Evolutionary conservation across 2,888 invertebrate species (phyloP), one percentile per base, ranked within the genome.

Genomic region (Coremacera marginata): DNA sequence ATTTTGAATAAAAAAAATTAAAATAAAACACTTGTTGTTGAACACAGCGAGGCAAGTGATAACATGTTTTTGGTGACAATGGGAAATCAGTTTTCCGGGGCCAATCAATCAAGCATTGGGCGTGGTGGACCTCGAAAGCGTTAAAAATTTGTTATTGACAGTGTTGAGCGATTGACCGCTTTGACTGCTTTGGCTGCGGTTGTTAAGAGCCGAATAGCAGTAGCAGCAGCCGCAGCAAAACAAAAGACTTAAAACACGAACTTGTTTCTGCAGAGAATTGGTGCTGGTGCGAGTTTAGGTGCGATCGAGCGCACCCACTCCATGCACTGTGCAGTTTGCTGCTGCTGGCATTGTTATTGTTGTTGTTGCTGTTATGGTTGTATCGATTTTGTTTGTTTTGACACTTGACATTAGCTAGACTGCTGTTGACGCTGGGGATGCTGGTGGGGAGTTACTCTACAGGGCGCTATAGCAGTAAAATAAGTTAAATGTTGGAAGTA

Each of bases 181-280:
- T 22, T 60, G 60, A 22, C 4, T 60, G 19, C 22, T 55, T 11
- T 57, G 57, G 19, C 22, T 60, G 60, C 19, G 19, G 19, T 34
- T 37, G 16, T 34, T 9, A n/a, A 31, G 34, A 63, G 70, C 31
- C 16, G 25, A 49, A 16, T 31, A n/a, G 44, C 37, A 8, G 27
- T 49, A 14, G 44, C 37, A 2, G 71, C 25, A 22, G 34, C 34
- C 44, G 2, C 34, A 55, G 81, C 80, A 80, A 80, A 84, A 82
- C 86, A 83, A 84, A 86, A 86, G 86, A 87, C 84, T 87, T 83
- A 80, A 82, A 82, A 81, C 82, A 80, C 85, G 83, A 86, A 83
- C 85, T 82, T 80, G 82, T 83, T 84, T 81, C 22, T n/a, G 25
- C 16, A 27, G 5, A n/a, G 14, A 9, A 27, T 22, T 27, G 27